Percentiles rank a stretch among this genome's conserved stretches.
phyloP scores from a whole-genome alignment of 2,888 invertebrate species.

The Aphrophora alni region DNA sequence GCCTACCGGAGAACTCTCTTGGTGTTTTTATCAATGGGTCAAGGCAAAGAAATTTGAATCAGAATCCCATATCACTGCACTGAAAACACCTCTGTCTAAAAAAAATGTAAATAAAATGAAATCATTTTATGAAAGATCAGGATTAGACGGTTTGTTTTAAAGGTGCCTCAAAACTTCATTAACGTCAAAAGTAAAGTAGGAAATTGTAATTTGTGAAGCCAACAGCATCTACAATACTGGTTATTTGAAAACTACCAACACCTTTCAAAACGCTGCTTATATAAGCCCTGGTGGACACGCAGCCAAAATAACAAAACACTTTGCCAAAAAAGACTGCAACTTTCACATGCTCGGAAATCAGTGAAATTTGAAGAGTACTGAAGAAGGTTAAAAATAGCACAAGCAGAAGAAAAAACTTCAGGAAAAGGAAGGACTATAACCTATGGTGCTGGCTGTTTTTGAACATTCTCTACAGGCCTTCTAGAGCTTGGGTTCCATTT shows the following conservation, averaged over 20 bases:
- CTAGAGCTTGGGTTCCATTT: too few species aligned
- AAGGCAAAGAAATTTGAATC: conserved; percentile 2
- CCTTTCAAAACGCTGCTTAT: neutral
- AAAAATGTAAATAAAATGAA: neutral
- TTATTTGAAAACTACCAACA: neutral
- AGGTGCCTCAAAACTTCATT: conserved; percentile 12
- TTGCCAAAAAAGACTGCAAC: conserved; percentile 2
- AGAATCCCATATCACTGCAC: neutral
- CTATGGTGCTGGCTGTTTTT: conserved; percentile 14
- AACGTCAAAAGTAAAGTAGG: neutral
- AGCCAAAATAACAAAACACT: neutral
- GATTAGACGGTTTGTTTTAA: conserved; percentile 2
- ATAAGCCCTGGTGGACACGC: neutral
- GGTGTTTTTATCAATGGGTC: conserved; percentile 19
- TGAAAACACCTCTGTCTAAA: conserved; percentile 11
- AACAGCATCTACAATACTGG: conserved; percentile 16
- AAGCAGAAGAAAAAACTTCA: neutral
- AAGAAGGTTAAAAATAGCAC: neutral
- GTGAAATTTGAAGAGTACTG: conserved; percentile 14
- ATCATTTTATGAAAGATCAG: conserved; percentile 9
- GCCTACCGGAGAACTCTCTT: conserved; percentile 10
- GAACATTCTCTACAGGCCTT: neutral
- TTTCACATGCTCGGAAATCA: neutral
- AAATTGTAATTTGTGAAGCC: conserved; percentile 15
- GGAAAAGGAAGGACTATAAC: conserved; percentile 11